Evolutionary conservation across 37 sponge, comb jelly and placozoan genomes (phyloP).

Genomic region (Chondrilla cf. caribensis): DNA sequence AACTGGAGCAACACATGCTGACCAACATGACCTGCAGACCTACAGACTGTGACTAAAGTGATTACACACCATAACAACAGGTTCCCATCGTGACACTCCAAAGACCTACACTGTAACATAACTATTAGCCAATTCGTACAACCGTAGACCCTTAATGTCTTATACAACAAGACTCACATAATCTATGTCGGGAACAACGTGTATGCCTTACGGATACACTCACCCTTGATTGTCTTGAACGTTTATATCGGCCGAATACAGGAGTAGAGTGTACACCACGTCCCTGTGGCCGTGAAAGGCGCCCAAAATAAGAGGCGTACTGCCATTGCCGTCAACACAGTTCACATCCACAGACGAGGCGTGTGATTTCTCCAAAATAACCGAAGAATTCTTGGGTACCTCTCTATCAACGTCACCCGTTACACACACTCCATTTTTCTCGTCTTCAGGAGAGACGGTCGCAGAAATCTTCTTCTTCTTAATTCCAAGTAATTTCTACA

Average conservation of each 20-base stretch:
- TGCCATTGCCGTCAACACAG: slow-evolving; percentile 53
- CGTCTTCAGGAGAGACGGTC: neutral
- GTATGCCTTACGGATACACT: too few species aligned
- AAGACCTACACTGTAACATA: too few species aligned
- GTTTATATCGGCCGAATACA: slow-evolving; percentile 59
- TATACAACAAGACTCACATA: too few species aligned
- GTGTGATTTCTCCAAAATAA: neutral
- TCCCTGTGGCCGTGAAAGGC: slow-evolving; percentile 77
- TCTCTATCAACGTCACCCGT: neutral
- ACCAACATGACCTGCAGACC: too few species aligned
- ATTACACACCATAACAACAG: too few species aligned
- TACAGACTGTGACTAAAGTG: too few species aligned
- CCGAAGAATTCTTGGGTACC: neutral
- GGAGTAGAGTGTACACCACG: slow-evolving; percentile 46
- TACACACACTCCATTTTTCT: neutral
- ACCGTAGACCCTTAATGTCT: too few species aligned
- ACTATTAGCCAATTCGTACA: too few species aligned
- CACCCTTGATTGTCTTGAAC: slow-evolving; percentile 64
- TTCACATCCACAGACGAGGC: slow-evolving; percentile 51
- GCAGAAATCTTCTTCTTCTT: neutral
- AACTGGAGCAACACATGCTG: too few species aligned
- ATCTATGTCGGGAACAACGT: too few species aligned
- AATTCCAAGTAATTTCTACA: slow-evolving; percentile 14
- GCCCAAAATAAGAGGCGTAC: slow-evolving; percentile 80
- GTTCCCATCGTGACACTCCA: too few species aligned